A percentile compares a stretch with the other conserved stretches of the same genome.
These are phyloP conservation scores for Nemopilema nomurai DNA, from an alignment of 30 jellyfish, hydroid and myxozoan species.

Conservation along the genomic window DNA sequence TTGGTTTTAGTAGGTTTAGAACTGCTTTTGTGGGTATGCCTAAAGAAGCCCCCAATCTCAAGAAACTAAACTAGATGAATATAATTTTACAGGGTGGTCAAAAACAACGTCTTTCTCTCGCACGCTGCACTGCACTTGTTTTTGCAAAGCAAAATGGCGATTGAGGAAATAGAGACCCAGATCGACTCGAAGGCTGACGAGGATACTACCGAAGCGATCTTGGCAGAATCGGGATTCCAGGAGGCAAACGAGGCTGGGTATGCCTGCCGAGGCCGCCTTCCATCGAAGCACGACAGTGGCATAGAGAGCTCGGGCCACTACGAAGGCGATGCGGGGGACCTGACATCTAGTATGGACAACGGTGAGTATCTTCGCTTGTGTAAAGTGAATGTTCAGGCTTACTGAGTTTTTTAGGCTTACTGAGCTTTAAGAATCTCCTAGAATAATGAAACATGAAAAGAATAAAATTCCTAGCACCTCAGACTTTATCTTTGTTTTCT, in stretches of 20 bases:
- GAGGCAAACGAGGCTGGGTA: slow-evolving; percentile 19
- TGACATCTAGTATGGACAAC: not conserved
- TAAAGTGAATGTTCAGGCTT: not conserved
- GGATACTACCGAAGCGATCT: slow-evolving; percentile 82
- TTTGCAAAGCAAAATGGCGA: slow-evolving; percentile 87
- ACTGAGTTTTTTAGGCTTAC: no score
- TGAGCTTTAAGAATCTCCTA: no score
- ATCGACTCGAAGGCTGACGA: slow-evolving; percentile 85
- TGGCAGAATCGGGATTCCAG: slow-evolving; percentile 83
- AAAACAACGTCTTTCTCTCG: slow-evolving; percentile 80
- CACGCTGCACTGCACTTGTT: slow-evolving; percentile 94
- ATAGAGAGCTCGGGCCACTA: slow-evolving; percentile 81
- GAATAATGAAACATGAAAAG: not conserved
- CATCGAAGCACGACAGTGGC: slow-evolving; percentile 89
- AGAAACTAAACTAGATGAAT: no score
- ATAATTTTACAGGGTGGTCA: slow-evolving; percentile 68
- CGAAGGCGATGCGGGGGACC: slow-evolving; percentile 54
- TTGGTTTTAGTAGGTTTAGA: no score
- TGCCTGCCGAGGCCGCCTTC: slow-evolving; percentile 56
- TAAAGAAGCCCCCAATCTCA: no score
- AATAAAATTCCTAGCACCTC: not conserved
- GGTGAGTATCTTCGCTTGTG: not conserved
- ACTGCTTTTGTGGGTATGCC: no score
- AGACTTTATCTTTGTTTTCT: not conserved
- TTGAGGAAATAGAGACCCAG: slow-evolving; percentile 82